Conservation (phyloP, 2,797 vertebrate genomes). For the Aphelocoma californica region DNA sequence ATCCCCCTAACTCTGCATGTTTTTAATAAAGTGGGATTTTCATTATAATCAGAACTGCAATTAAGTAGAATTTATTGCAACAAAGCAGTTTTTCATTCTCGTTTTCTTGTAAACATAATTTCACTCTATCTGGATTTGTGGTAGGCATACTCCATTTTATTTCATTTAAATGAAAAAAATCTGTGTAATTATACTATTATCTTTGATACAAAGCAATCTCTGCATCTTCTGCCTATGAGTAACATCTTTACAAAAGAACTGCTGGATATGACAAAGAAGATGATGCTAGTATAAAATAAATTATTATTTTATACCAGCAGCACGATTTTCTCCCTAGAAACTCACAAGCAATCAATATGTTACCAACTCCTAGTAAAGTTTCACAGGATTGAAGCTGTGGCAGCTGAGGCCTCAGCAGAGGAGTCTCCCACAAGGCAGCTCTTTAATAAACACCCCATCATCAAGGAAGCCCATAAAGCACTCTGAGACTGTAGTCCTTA, state of each 20-base stretch:
- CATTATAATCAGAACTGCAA: background rate
- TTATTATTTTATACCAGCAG: background rate
- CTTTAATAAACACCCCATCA: slow-evolving; percentile 47
- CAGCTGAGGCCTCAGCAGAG: slow-evolving; percentile 76
- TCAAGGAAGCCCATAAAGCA: slow-evolving; percentile 10
- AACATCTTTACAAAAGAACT: background rate
- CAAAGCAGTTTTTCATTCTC: background rate
- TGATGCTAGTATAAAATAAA: background rate
- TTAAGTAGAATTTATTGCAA: background rate
- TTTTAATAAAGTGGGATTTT: background rate
- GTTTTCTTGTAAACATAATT: background rate
- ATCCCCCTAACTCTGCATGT: background rate
- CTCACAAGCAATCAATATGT: background rate
- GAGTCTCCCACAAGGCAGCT: slow-evolving; percentile 10
- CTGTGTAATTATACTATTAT: background rate
- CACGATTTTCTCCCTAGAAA: slow-evolving; percentile 1
- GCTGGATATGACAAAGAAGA: background rate
- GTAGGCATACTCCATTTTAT: background rate
- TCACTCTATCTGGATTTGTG: background rate
- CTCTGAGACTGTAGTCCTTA: background rate
- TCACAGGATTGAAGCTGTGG: slow-evolving; percentile 79
- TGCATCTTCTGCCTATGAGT: background rate
- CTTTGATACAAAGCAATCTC: background rate
- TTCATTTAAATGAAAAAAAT: background rate
- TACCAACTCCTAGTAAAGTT: slow-evolving; percentile 71